These are phyloP conservation scores for Turritopsis rubra DNA, from an alignment of 30 jellyfish, hydroid and myxozoan species.

Conservation along the genomic window DNA sequence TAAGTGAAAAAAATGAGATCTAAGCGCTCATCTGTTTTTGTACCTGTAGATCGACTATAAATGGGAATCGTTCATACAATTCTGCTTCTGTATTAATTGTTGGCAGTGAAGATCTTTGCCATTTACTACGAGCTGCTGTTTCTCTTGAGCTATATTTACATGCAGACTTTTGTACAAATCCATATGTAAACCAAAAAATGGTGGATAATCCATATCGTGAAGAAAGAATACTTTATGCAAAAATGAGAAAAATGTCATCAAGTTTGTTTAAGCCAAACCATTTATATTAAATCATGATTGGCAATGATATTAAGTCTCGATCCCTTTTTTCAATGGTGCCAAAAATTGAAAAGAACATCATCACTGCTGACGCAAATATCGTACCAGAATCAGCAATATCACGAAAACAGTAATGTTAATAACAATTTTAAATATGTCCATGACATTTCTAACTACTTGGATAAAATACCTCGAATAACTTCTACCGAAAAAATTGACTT, in stretches of 20 bases:
- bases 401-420: neutral
- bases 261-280: neutral
- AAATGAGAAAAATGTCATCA: neutral
- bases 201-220: neutral
- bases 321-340: neutral
- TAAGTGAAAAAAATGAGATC: too few relatives aligned
- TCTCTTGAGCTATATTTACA: neutral
- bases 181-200: neutral
- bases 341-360: neutral
- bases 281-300: neutral
- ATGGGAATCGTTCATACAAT: neutral
- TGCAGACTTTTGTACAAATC: neutral
- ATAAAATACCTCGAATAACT: neutral
- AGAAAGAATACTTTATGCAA: too few relatives aligned
- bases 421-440: too few relatives aligned
- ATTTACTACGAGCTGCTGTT: neutral
- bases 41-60: neutral
- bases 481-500: neutral
- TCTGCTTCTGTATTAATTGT: neutral
- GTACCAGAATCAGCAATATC: too few relatives aligned
- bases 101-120: neutral
- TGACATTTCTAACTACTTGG: neutral
- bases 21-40: too few relatives aligned
- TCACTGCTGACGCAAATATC: neutral
- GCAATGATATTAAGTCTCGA: neutral